Evolutionary conservation across 2,797 vertebrate genomes (phyloP).

Genomic region (Lacerta bilineata): DNA sequence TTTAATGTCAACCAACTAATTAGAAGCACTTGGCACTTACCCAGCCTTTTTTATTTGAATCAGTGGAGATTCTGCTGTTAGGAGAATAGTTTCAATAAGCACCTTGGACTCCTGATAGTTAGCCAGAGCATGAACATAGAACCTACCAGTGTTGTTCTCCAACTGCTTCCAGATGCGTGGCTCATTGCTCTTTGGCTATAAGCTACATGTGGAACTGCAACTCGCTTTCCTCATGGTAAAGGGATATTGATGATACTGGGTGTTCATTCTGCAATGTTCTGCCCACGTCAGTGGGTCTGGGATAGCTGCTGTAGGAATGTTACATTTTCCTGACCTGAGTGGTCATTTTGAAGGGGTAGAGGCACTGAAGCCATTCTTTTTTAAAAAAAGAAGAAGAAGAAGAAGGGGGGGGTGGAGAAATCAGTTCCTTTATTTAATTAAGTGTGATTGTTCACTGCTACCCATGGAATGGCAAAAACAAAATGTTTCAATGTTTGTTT

Average conservation of each 20-base stretch:
- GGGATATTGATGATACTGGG: background rate
- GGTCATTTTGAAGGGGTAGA: background rate
- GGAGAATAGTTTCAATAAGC: background rate
- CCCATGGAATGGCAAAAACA: background rate
- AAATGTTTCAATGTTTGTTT: background rate
- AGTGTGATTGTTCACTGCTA: background rate
- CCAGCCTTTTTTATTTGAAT: background rate
- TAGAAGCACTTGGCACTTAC: constrained; percentile 40
- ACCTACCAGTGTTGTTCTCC: background rate
- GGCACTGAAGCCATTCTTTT: too few relatives aligned
- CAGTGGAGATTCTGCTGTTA: constrained; percentile 38
- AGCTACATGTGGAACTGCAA: background rate
- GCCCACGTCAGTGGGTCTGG: too few relatives aligned
- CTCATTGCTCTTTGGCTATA: background rate
- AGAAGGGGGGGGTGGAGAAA: too few relatives aligned
- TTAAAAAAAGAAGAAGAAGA: too few relatives aligned
- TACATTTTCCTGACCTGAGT: background rate
- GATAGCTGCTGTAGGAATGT: too few relatives aligned
- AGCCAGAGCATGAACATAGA: background rate
- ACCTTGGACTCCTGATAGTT: constrained; percentile 26
- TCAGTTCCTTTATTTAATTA: background rate
- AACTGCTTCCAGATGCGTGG: background rate
- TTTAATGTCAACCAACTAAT: constrained; percentile 62
- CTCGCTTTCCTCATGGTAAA: background rate
- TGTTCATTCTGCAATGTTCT: too few relatives aligned